A percentile compares a stretch with the other conserved stretches of the same genome.
Conservation (phyloP, 2,113 vertebrate genomes). For the Lichenostomus cassidix region DNA sequence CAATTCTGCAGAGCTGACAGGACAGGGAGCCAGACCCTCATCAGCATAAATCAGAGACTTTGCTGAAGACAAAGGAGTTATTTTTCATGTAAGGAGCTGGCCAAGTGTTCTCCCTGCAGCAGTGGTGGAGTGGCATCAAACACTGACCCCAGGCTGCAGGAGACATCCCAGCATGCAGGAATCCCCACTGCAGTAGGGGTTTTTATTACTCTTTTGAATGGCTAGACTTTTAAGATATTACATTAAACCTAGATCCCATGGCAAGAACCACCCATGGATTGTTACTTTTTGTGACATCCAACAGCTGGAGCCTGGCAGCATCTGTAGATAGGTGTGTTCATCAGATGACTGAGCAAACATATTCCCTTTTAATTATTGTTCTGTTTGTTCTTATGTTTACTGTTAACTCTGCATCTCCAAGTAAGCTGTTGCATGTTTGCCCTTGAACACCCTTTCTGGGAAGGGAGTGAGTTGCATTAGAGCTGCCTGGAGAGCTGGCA, state of each 20-base stretch:
- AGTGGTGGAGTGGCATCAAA: background rate
- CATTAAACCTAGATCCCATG: background rate
- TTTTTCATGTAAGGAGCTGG: background rate
- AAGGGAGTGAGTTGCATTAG: background rate
- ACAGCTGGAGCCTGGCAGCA: background rate
- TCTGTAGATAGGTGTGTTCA: background rate
- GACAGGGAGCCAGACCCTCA: background rate
- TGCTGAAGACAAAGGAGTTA: background rate
- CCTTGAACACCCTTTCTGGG: background rate
- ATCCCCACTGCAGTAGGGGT: background rate
- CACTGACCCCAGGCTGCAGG: background rate
- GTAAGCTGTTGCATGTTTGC: background rate
- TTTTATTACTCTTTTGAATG: background rate
- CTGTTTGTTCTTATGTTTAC: background rate
- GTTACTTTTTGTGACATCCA: background rate
- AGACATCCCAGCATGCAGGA: background rate
- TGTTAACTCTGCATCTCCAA: background rate
- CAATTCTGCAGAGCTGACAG: background rate
- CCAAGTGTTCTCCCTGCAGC: background rate
- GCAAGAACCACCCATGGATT: background rate
- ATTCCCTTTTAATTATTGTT: background rate
- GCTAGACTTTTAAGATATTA: background rate
- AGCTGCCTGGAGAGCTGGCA: background rate
- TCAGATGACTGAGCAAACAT: background rate
- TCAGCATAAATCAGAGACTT: slow-evolving; percentile 8